Percentiles rank a stretch among this genome's conserved stretches.
Evolutionary conservation across 2,888 invertebrate genomes (phyloP).

Genomic region (Matsumyia berberina): DNA sequence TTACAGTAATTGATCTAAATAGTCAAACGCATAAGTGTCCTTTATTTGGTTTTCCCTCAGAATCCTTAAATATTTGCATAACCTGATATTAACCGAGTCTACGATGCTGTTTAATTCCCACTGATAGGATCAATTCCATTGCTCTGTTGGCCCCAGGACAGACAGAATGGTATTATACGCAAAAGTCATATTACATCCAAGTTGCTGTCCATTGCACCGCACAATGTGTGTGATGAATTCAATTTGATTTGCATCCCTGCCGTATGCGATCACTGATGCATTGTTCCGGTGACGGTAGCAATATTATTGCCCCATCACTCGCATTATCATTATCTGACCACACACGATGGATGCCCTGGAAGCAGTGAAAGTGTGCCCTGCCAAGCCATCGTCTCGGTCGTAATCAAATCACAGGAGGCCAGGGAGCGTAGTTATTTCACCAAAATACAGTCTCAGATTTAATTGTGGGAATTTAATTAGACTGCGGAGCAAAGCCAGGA

Average conservation of each 20-base stretch:
- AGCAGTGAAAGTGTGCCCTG: conserved; percentile 1
- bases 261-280: conserved; percentile 28
- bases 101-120: conserved; percentile 22
- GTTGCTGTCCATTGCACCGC: conserved; percentile 24
- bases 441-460: conserved; percentile 49
- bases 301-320: conserved; percentile 38
- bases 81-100: neutral
- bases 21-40: neutral
- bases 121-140: conserved; percentile 48
- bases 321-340: conserved; percentile 48
- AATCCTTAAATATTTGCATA: conserved; percentile 41
- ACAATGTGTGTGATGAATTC: conserved; percentile 21
- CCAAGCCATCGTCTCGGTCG: conserved; percentile 1
- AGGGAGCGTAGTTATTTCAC: conserved; percentile 38
- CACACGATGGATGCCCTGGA: conserved; percentile 25
- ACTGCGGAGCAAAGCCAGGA: conserved; percentile 11
- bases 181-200: conserved; percentile 2
- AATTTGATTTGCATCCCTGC: conserved; percentile 46
- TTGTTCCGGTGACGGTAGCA: conserved; percentile 14
- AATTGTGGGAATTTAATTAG: conserved; percentile 69
- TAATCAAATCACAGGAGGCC: conserved; percentile 9
- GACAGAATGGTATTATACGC: neutral
- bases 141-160: conserved; percentile 25
- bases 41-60: neutral
- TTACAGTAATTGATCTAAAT: neutral